Percentiles rank a stretch among this genome's conserved stretches.
Evolutionary conservation across 2,797 vertebrate species (phyloP).

Genomic region (Bradypodion pumilum): DNA sequence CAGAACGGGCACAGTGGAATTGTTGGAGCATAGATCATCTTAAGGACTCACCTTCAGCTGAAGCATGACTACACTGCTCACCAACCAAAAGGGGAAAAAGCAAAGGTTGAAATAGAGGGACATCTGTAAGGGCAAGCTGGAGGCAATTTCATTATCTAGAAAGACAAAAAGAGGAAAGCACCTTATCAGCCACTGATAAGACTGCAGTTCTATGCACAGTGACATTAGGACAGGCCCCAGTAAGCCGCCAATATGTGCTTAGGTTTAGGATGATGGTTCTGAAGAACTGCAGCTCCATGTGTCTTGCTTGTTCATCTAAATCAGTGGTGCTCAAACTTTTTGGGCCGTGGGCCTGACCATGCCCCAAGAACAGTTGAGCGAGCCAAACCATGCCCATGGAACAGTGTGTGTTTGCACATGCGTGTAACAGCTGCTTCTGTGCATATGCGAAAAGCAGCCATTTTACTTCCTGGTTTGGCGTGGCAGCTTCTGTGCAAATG

Average conservation of each 20-base stretch:
- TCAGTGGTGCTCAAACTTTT: too few relatives aligned
- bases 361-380: too few relatives aligned
- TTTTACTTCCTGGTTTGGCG: too few relatives aligned
- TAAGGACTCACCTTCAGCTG: slow-evolving; percentile 84
- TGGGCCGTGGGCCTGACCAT: too few relatives aligned
- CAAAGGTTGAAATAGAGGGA: slow-evolving; percentile 94
- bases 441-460: too few relatives aligned
- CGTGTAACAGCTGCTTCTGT: too few relatives aligned
- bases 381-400: too few relatives aligned
- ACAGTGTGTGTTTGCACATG: too few relatives aligned
- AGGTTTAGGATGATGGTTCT: neutral
- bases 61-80: slow-evolving; percentile 85
- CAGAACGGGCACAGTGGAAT: neutral
- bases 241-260: neutral
- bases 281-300: neutral
- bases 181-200: slow-evolving; percentile 5
- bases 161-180: slow-evolving; percentile 22
- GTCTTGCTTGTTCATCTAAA: neutral
- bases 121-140: slow-evolving; percentile 93
- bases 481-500: too few relatives aligned
- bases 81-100: slow-evolving; percentile 97
- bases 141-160: slow-evolving; percentile 84
- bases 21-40: neutral
- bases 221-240: neutral
- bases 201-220: too few relatives aligned